Conservation (phyloP, 2,113 vertebrate species). For the Pollimyrus isidori region DNA sequence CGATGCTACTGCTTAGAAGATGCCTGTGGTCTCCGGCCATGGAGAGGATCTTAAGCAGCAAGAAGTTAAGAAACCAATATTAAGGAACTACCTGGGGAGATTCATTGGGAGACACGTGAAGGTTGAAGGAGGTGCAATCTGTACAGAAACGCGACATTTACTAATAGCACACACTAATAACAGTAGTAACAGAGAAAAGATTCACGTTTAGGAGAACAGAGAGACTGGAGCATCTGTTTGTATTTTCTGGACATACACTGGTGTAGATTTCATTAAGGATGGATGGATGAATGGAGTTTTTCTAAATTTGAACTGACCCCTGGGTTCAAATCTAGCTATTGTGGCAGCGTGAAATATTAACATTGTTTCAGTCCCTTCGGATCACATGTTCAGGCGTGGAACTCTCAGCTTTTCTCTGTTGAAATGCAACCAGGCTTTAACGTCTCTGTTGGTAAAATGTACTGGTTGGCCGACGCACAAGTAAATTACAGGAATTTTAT, state of each 20-base stretch:
- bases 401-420: background rate
- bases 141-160: background rate
- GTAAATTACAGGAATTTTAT: background rate
- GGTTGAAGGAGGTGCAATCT: background rate
- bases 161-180: background rate
- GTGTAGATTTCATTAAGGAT: background rate
- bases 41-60: background rate
- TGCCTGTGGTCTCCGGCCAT: background rate
- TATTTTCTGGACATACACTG: background rate
- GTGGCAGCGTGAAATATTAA: background rate
- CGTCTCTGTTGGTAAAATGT: background rate
- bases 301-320: background rate
- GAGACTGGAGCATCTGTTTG: background rate
- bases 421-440: background rate
- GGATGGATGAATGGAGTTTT: background rate
- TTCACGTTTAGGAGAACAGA: background rate
- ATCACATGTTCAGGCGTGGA: background rate
- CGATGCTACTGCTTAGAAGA: background rate
- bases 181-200: background rate
- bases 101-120: background rate
- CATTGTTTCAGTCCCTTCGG: background rate
- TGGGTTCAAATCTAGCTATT: background rate
- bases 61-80: background rate
- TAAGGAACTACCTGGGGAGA: background rate
- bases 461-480: background rate